phyloP scores from a whole-genome alignment of 92 coral and sea anemone species.

The Heteractis magnifica region DNA sequence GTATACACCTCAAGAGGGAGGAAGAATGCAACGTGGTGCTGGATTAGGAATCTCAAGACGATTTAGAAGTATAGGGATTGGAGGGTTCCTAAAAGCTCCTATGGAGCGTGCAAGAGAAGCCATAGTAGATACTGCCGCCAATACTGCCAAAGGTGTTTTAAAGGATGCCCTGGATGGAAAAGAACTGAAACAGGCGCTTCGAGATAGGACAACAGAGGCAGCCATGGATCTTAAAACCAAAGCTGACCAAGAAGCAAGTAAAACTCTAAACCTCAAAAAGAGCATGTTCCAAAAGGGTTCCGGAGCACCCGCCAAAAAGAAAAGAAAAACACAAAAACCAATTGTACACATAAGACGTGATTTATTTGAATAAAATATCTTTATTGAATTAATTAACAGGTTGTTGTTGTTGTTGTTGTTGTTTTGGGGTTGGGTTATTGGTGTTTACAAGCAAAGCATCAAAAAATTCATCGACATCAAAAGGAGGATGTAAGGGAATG shows the following conservation, averaged over 20 bases:
- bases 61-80: background rate
- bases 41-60: background rate
- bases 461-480: no score
- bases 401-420: no score
- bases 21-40: background rate
- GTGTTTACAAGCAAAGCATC: no score
- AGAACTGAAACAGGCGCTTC: background rate
- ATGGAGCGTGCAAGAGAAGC: no score
- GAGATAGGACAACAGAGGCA: background rate
- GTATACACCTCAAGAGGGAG: background rate
- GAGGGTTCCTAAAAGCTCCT: no score
- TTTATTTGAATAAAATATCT: no score
- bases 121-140: no score
- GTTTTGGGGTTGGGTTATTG: no score
- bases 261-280: background rate
- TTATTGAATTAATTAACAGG: no score
- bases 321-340: background rate
- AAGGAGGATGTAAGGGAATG: background rate
- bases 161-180: no score
- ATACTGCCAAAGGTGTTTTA: no score
- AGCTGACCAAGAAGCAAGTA: slow-evolving; percentile 12
- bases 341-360: background rate
- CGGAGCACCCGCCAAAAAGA: background rate
- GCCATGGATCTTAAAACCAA: slow-evolving; percentile 4
- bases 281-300: background rate